These are phyloP conservation scores for Poecilia wingei DNA, from an alignment of 2,797 vertebrate genomes.

Conservation along the genomic window DNA sequence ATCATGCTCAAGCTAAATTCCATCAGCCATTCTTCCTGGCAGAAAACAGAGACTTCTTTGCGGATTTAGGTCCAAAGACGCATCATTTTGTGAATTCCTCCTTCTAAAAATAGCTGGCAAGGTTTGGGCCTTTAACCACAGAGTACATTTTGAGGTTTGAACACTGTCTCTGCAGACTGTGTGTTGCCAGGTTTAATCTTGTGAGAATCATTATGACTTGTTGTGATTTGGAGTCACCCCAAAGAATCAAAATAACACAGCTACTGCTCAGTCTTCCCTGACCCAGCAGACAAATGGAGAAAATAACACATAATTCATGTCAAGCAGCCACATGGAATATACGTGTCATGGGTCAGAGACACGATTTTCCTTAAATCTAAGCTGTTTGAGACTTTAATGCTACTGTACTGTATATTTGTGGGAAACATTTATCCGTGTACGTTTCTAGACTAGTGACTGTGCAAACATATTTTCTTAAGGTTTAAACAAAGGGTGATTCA, in stretches of 20 bases:
- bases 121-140: conserved; percentile 72
- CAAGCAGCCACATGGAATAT: conserved; percentile 25
- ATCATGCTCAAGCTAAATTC: conserved; percentile 60
- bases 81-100: conserved; percentile 76
- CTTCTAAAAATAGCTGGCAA: conserved; percentile 74
- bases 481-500: neutral
- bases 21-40: conserved; percentile 60
- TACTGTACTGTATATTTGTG: neutral
- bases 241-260: conserved; percentile 55
- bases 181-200: conserved; percentile 60
- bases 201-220: conserved; percentile 53
- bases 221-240: conserved; percentile 53
- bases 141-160: conserved; percentile 77
- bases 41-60: conserved; percentile 52
- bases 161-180: conserved; percentile 66
- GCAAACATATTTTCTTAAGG: neutral
- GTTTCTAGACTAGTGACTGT: neutral
- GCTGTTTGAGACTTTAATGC: neutral
- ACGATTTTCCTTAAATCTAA: neutral
- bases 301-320: conserved; percentile 52
- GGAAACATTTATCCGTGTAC: neutral
- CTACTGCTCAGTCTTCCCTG: conserved; percentile 37
- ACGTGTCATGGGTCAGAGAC: neutral
- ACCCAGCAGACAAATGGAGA: conserved; percentile 37
- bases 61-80: conserved; percentile 61